phyloP scores from a whole-genome alignment of 2,797 vertebrate genomes.

The Enteromius thamalakanensis region DNA sequence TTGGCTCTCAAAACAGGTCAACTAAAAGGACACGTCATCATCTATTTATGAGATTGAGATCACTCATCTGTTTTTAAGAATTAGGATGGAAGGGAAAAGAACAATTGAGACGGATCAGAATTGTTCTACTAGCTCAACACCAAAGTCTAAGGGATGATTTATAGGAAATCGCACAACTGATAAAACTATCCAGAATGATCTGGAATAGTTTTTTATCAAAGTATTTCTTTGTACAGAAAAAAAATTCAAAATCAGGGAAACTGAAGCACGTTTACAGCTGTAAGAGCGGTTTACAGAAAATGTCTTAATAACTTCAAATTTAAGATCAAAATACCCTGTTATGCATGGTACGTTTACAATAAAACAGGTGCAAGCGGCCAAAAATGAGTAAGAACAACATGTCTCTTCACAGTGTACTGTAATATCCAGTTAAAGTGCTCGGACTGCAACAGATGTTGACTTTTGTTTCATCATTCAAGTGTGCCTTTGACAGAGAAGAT shows the following conservation, averaged over 20 bases:
- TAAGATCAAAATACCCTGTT: constrained; percentile 17
- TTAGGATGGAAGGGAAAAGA: constrained; percentile 54
- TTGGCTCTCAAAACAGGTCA: constrained; percentile 61
- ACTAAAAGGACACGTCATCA: constrained; percentile 59
- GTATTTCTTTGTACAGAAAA: not conserved
- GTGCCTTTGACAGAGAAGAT: constrained; percentile 29
- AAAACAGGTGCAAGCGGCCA: constrained; percentile 31
- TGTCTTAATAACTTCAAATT: not conserved
- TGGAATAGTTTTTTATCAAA: not conserved
- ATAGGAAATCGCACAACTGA: not conserved
- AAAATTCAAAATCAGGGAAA: constrained; percentile 10
- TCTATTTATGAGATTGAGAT: constrained; percentile 65
- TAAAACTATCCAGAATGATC: not conserved
- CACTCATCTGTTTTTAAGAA: constrained; percentile 59
- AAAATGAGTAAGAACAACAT: constrained; percentile 39
- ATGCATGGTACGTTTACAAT: constrained; percentile 45
- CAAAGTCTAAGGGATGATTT: not conserved
- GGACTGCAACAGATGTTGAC: constrained; percentile 38
- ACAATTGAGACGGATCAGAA: constrained; percentile 1
- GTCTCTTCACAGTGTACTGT: not conserved
- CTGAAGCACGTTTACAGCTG: not conserved
- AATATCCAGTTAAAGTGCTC: constrained; percentile 26
- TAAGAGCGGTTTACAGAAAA: not conserved
- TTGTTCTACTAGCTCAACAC: not conserved
- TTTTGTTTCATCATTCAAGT: constrained; percentile 42